A percentile compares a stretch with the other conserved stretches of the same genome.
Conservation (phyloP, 2,113 vertebrate genomes). For the Heliornis fulica region DNA sequence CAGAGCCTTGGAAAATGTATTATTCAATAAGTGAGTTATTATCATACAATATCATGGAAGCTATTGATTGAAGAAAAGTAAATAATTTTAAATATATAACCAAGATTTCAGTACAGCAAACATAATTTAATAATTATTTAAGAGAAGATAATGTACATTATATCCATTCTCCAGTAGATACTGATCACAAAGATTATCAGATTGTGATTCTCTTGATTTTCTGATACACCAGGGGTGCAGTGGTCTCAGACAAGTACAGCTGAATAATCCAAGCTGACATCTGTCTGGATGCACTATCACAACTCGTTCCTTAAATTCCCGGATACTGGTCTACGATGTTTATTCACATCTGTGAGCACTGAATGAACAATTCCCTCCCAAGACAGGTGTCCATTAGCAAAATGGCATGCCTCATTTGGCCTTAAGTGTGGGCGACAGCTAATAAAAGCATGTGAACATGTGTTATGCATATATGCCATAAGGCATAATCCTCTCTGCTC, state of each 20-base stretch:
- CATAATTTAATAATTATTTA: not conserved
- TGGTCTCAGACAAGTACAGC: not conserved
- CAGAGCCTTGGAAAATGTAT: not conserved
- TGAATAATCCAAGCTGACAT: constrained; percentile 47
- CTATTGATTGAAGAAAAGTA: not conserved
- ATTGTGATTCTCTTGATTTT: not conserved
- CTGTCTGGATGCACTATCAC: constrained; percentile 11
- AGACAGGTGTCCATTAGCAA: constrained; percentile 42
- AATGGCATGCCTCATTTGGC: constrained; percentile 36
- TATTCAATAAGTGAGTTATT: not conserved
- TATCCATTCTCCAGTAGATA: not conserved
- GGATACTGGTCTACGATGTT: constrained; percentile 7
- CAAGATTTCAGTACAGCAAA: not conserved
- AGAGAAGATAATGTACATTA: not conserved
- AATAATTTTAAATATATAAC: not conserved
- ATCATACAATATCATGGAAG: not conserved
- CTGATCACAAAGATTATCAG: not conserved
- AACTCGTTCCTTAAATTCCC: constrained; percentile 29
- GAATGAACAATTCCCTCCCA: constrained; percentile 27
- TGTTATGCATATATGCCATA: constrained; percentile 17
- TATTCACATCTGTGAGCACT: not conserved
- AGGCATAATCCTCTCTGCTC: constrained; percentile 37
- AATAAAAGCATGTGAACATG: constrained; percentile 38
- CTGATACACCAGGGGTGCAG: not conserved
- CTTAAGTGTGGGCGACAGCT: not conserved